A percentile compares a stretch with the other conserved stretches of the same genome.
phyloP scores from a whole-genome alignment of 2,113 vertebrate species.

The Gobiocypris rarus region DNA sequence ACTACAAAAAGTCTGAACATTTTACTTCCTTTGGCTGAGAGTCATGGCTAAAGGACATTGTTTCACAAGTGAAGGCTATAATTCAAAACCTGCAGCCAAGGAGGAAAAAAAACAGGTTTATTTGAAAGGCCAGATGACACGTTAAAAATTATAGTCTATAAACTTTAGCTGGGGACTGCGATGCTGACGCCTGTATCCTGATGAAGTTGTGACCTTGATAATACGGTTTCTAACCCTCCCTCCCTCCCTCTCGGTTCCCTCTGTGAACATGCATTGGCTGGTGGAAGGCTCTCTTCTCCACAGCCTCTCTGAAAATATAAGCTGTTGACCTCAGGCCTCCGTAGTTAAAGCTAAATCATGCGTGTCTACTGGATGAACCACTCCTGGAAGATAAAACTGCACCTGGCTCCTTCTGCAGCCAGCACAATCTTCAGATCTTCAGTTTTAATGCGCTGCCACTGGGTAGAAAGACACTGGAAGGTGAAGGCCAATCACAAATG shows the following conservation, averaged over 20 bases:
- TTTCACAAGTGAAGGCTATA: neutral
- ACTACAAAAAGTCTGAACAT: neutral
- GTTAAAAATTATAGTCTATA: slow-evolving; percentile 26
- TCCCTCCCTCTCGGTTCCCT: slow-evolving; percentile 8
- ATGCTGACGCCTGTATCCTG: slow-evolving; percentile 10
- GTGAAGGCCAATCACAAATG: neutral
- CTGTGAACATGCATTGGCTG: neutral
- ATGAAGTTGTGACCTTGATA: slow-evolving; percentile 32
- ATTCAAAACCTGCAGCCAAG: neutral
- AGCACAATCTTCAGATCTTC: neutral
- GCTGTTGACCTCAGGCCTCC: slow-evolving; percentile 29
- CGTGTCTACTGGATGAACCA: neutral
- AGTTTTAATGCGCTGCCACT: neutral
- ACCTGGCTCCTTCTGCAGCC: neutral
- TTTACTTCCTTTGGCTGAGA: slow-evolving; percentile 12
- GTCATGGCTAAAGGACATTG: slow-evolving; percentile 6
- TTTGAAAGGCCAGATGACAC: slow-evolving; percentile 5
- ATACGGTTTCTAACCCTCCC: neutral
- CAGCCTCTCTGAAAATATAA: slow-evolving; percentile 20
- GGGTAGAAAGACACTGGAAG: neutral
- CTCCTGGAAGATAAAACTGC: neutral
- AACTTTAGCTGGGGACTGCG: neutral
- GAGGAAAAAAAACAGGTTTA: neutral
- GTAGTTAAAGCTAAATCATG: slow-evolving; percentile 1
- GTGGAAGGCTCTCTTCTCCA: neutral